Base-by-base conservation (phyloP, 2,113 vertebrate genomes). In the Smithornis capensis region DNA sequence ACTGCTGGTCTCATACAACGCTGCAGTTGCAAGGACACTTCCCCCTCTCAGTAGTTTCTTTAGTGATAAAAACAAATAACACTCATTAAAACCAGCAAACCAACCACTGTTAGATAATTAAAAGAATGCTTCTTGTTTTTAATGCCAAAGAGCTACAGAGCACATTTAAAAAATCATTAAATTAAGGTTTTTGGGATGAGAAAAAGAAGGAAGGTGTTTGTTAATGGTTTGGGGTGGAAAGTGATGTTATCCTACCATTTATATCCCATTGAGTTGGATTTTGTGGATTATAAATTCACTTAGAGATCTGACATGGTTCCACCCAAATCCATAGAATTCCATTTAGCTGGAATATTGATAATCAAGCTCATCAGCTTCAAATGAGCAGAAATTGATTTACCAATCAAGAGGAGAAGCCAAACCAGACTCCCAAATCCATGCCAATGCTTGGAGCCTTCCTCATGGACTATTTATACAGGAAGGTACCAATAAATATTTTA, bases 211-310 rank as follows among this genome's bases (percentile, higher is more conserved):
- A 79, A 53, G 12, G 14, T 33, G 14, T 80, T 25, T 55, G 8
- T 33, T 56, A 87, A 78, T 44, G 68, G 28, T 2, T 68, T 85
- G n/a, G 28, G 12, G 8, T 49, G 73, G 27, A 78, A 89, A 90
- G 31, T 21, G 40, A 4, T 37, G 49, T 22, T 84, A 18, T 37
- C 45, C 45, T 60, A 53, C 47, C 24, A 37, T 59, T 45, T 85
- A n/a, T 9, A 37, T 28, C 60, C 53, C 42, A 28, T 1, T 21
- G 49, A 85, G n/a, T 2, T 57, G 47, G 45, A 64, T 55, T 77
- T 45, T 69, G 29, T 37, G 64, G 70, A 90, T 67, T 68, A 38
- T 59, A 94, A 94, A 37, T 62, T 56, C 86, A 89, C 25, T 73
- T 57, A 9, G 24, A 62, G 60, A 83, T 29, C 40, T 69, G 76